These are phyloP conservation scores for Sander lucioperca DNA, from an alignment of 2,113 vertebrate species.

Conservation along the genomic window DNA sequence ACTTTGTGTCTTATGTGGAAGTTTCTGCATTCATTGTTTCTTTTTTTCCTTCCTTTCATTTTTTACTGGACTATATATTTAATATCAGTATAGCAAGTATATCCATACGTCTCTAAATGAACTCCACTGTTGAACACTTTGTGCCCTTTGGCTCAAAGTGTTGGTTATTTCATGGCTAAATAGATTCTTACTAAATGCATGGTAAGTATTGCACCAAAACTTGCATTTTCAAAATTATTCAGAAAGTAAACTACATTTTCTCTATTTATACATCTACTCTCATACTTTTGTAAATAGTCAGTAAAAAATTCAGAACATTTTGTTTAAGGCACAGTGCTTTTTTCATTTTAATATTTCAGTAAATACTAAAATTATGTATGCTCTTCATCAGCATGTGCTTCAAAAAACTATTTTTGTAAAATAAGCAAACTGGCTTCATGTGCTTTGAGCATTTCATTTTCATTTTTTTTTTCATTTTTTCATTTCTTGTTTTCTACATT, in stretches of 20 bases:
- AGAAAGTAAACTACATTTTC: not conserved
- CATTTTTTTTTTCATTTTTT: too few species aligned
- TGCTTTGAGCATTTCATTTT: not conserved
- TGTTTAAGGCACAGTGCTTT: too few species aligned
- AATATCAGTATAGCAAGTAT: not conserved
- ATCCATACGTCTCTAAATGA: not conserved
- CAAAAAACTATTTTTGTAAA: too few species aligned
- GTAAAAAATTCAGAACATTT: not conserved
- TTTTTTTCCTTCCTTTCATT: not conserved
- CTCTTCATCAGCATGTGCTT: not conserved
- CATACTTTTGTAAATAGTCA: not conserved
- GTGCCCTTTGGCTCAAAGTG: not conserved
- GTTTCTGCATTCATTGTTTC: not conserved
- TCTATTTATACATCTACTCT: not conserved
- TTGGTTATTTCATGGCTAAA: not conserved
- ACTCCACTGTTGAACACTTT: not conserved
- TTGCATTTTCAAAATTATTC: not conserved
- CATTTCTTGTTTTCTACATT: too few species aligned
- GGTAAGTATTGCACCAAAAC: not conserved
- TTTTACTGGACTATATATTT: too few species aligned
- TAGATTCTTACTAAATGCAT: not conserved
- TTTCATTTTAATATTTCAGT: not conserved
- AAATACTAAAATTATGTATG: not conserved
- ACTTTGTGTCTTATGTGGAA: not conserved
- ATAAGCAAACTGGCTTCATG: not conserved